A percentile compares a stretch with the other conserved stretches of the same genome.
These are phyloP conservation scores for Alosa alosa DNA, from an alignment of 2,113 vertebrate species.

Conservation along the genomic window DNA sequence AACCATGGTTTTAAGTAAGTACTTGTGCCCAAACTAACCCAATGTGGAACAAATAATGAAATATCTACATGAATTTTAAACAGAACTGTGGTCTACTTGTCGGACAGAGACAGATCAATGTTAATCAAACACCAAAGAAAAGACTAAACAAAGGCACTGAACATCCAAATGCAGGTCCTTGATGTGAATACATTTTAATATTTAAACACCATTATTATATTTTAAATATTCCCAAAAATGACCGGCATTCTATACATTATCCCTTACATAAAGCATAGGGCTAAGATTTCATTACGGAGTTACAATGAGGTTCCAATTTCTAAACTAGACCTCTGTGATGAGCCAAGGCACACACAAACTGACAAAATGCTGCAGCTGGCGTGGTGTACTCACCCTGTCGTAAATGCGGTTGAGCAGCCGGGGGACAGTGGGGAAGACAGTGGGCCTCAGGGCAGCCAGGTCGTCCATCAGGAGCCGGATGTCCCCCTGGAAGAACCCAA, in stretches of 20 bases:
- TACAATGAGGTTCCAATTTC: not conserved
- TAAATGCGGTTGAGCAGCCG: slow-evolving; percentile 96
- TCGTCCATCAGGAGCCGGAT: slow-evolving; percentile 94
- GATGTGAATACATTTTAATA: not conserved
- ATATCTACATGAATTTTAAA: not conserved
- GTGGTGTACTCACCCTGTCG: slow-evolving; percentile 80
- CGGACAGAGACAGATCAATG: not conserved
- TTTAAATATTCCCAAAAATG: too few relatives aligned
- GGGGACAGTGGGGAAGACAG: slow-evolving; percentile 92
- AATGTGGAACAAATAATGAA: too few relatives aligned
- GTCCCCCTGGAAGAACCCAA: slow-evolving; percentile 96
- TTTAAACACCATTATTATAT: not conserved
- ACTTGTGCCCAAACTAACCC: too few relatives aligned
- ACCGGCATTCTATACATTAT: too few relatives aligned
- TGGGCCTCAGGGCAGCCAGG: slow-evolving; percentile 84
- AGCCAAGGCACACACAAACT: not conserved
- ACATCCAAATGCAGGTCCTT: not conserved
- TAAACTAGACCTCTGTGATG: not conserved
- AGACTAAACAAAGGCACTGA: not conserved
- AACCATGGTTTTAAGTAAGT: too few relatives aligned
- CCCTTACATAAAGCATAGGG: not conserved
- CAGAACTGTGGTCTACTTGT: not conserved
- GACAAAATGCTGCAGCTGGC: not conserved
- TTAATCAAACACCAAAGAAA: not conserved
- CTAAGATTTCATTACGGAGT: not conserved